Base-by-base conservation (phyloP, 2,797 vertebrate species). In the Arremon brunneinucha region DNA sequence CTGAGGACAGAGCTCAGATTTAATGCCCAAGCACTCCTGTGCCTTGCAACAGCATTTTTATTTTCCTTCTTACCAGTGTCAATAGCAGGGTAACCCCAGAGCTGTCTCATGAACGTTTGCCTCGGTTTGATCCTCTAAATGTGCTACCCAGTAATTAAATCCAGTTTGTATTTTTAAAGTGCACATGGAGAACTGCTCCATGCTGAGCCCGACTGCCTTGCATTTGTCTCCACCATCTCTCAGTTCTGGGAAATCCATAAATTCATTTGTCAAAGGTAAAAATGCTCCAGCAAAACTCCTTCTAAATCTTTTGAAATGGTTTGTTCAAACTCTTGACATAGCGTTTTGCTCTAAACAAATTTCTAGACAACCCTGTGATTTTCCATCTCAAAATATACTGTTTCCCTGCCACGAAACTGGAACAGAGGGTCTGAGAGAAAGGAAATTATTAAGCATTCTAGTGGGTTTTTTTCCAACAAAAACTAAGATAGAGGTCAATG, bases 401-500 rank as follows among this genome's bases (percentile, higher is more conserved):
- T 95, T 97, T 97, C 94, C 85, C 95, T 74, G 94, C 88, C 91
- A 76, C 55, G 75, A 97, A 97, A 97, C 83, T 90, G 89, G 96
- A 98, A 97, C 93, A 97, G 88, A 97, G 97, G 92, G 95, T 95
- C 96, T 96, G 92, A 95, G 93, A 97, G 97, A 97, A 98, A 98
- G 97, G 97, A 98, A 98, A 98, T 98, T 97, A 98, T 98, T 98
- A 97, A 97, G 96, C 96, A 98, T 98, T 98, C 97, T 97, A 96
- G 95, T 93, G 96, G 96, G 87, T 94, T 95, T 95, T 94, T 94
- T 91, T 91, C 94, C 96, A 97, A 97, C 94, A 96, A 98, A 98
- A 98, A 98, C 97, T 96, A 97, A 98, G 97, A 98, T 98, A 98
- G 98, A 98, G 98, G 98, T 98, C 98, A 98, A 97, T 97, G 97